Conservation (phyloP, 2,888 invertebrate genomes). For the Pteria penguin region DNA sequence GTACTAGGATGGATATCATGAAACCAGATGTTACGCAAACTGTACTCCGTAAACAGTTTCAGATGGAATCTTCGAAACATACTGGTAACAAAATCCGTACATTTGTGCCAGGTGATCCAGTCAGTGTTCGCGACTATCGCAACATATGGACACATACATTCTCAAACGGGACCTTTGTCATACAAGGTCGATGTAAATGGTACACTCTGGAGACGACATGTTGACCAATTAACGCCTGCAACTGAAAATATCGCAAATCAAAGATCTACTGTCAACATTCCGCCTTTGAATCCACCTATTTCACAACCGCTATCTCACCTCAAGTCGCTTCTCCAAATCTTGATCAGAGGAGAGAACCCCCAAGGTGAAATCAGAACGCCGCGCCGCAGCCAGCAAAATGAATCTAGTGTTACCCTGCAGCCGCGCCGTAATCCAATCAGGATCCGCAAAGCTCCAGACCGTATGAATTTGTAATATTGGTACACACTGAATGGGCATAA, state of each 20-base stretch:
- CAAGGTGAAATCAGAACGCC: no score
- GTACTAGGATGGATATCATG: slow-evolving; percentile 9
- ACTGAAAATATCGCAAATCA: background rate
- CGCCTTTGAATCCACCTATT: background rate
- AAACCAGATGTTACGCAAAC: slow-evolving; percentile 4
- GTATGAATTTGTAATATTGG: slow-evolving; percentile 8
- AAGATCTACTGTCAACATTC: background rate
- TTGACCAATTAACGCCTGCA: slow-evolving; percentile 20
- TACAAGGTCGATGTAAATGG: slow-evolving; percentile 32
- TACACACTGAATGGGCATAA: no score
- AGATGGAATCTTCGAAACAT: background rate
- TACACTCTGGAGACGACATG: slow-evolving; percentile 19
- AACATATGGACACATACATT: slow-evolving; percentile 9
- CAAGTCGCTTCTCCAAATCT: background rate
- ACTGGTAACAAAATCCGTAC: slow-evolving; percentile 5
- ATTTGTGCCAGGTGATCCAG: slow-evolving; percentile 16
- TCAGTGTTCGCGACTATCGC: slow-evolving; percentile 35
- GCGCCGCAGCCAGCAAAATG: background rate
- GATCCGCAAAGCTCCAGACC: background rate
- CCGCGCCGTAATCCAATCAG: slow-evolving; percentile 10
- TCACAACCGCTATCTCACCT: background rate
- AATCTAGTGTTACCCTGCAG: background rate
- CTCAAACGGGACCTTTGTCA: slow-evolving; percentile 33
- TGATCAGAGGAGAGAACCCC: no score
- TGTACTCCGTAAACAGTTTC: background rate